Base-by-base conservation (phyloP, 2,113 vertebrate genomes). In the Chloropsis hardwickii region DNA sequence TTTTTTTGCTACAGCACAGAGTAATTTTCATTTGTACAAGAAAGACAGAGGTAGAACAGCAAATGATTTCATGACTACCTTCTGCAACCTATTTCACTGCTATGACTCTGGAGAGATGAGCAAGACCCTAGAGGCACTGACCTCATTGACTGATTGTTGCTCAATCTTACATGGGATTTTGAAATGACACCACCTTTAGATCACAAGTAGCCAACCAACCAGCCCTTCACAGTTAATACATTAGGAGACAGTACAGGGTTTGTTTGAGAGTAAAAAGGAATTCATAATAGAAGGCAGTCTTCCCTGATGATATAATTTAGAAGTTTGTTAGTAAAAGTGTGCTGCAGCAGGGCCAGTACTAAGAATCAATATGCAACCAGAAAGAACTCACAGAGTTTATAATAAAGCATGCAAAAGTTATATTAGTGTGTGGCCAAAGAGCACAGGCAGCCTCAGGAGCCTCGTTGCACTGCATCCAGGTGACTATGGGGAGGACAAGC, bases 71-170 rank as follows among this genome's bases (percentile, higher is more conserved):
- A 86, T 78, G 94, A 81, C 44, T 11, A 29, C 24, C 44, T 81
- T 81, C 35, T 73, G n/a, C 69, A 88, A 70, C 10, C 48, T 86
- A 64, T 92, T 86, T 78, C 47, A 71, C 28, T 89, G 51, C 56
- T 58, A 25, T 42, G 47, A 44, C 86, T 94, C 89, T 50, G 45
- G 67, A 95, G 86, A 53, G 71, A 86, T 48, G 62, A 90, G 54
- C n/a, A 82, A 90, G 83, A 56, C 67, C 37, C 93, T 74, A 39
- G 76, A 93, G 88, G 19, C 69, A 47, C 11, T 81, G 90, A 95
- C 33, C 90, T 94, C 91, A 88, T 78, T 94, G 93, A 56, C 60
- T 78, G 92, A 66, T 93, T 93, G 80, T 64, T 22, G 2, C 51
- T 93, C 80, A 95, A 5, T 58, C 56, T 60, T 81, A 71, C 60